Percentiles rank a stretch among this genome's conserved stretches.
Evolutionary conservation across 2,888 invertebrate genomes (phyloP).

Genomic region (Tupiocoris notatus): DNA sequence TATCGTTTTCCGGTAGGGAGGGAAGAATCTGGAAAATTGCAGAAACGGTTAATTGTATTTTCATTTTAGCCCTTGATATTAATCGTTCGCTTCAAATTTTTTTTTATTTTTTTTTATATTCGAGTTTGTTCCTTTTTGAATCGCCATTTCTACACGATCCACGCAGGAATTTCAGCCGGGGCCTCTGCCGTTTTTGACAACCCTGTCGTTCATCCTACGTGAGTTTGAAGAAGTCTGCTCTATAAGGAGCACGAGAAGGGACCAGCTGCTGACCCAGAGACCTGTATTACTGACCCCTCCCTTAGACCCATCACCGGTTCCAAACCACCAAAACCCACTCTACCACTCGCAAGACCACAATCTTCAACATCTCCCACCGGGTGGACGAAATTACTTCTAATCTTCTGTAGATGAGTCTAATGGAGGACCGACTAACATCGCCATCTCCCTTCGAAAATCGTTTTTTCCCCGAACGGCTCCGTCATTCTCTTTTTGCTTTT

Average conservation of each 20-base stretch:
- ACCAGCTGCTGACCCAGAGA: conserved; percentile 42
- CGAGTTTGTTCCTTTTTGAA: no score
- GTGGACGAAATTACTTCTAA: not conserved
- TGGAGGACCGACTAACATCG: not conserved
- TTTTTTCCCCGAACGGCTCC: not conserved
- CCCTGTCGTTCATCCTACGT: no score
- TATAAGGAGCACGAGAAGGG: not conserved
- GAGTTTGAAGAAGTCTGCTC: no score
- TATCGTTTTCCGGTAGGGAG: conserved; percentile 16
- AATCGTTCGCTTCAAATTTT: no score
- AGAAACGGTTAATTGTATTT: no score
- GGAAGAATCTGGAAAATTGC: conserved; percentile 32
- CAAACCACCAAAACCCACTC: not conserved
- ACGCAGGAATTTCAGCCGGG: no score
- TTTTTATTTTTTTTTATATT: no score
- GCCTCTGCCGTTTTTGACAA: no score
- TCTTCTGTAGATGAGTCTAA: not conserved
- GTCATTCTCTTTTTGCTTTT: not conserved
- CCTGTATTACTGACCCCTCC: conserved; percentile 42
- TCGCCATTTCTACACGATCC: no score
- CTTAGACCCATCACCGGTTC: not conserved
- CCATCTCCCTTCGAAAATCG: not conserved
- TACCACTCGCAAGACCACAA: not conserved
- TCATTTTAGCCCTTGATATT: no score
- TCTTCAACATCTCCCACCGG: not conserved